Evolutionary conservation across 2,113 vertebrate species (phyloP), one percentile per base, ranked within the genome.

Genomic region (Himantopus leucocephalus): DNA sequence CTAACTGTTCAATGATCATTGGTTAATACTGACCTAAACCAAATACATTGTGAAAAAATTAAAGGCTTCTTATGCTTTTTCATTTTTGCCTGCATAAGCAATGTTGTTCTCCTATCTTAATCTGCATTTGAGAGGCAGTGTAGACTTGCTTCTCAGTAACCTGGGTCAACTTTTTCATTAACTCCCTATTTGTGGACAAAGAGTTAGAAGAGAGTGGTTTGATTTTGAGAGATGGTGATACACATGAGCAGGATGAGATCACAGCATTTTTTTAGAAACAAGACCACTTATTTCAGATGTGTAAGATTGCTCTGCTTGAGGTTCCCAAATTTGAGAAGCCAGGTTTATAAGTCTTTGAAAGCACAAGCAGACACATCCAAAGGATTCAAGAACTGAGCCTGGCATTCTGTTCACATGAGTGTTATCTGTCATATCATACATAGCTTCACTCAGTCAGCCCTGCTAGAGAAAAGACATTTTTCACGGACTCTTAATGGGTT

Each of bases 391-490:
- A 30, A 47, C 6, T 23, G 30, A 91, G 34, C 23, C 50, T 67
- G 29, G 47, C 47, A 43, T 60, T 91, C 59, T 73, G 30, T 35
- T 85, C 50, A 41, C 3, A 0, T 50, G 53, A 76, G 30, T 29
- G 62, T 73, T 85, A 73, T 76, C 23, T 86, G 70, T 88, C 60
- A 9, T 72, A 94, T 71, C 79, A 60, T 10, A 94, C 70, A 89
- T 17, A 64, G 76, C 66, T 91, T 72, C 34, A 35, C 41, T 63
- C 8, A 15, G 63, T 71, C 27, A 92, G 88, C 47, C n/a, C 68
- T 67, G 41, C 64, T 75, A 73, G 22, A 89, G 73, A 72, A 84
- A 85, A 85, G 73, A n/a, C 76, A 82, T 94, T 92, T 95, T 97
- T 85, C 84, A 86, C 23, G 0, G 27, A 52, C 45, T 72, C 75